Conservation (phyloP, 2,888 invertebrate genomes). For the Pseudococcus jackbeardsleyi region DNA sequence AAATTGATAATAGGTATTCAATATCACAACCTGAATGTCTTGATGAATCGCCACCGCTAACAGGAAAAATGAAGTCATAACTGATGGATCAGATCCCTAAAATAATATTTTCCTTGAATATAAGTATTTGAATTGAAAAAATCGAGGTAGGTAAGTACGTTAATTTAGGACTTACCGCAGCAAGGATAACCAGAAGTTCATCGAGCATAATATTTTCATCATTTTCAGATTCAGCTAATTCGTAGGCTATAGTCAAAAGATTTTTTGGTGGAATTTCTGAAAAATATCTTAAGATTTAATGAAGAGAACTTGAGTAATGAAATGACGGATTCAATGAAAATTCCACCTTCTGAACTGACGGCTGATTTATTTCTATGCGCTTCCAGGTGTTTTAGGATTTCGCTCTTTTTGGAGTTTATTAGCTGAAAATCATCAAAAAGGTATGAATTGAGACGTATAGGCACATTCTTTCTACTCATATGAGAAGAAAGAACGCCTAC, state of each 20-base stretch:
- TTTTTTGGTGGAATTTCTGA: background rate
- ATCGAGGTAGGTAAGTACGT: too few relatives aligned
- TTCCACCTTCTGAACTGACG: too few relatives aligned
- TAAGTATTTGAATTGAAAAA: too few relatives aligned
- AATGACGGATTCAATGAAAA: too few relatives aligned
- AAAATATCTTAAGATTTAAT: too few relatives aligned
- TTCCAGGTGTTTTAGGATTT: too few relatives aligned
- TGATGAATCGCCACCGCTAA: constrained; percentile 66
- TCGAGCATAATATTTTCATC: constrained; percentile 48
- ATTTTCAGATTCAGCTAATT: background rate
- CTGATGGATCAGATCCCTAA: background rate
- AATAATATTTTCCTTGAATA: background rate
- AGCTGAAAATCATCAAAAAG: too few relatives aligned
- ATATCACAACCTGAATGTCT: constrained; percentile 68
- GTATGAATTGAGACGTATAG: too few relatives aligned
- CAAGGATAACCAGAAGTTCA: constrained; percentile 66
- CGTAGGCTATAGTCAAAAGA: background rate
- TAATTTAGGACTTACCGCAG: constrained; percentile 63
- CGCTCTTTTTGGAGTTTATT: too few relatives aligned
- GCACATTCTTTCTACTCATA: too few relatives aligned
- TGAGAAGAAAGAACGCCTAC: background rate
- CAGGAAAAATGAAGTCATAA: background rate
- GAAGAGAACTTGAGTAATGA: background rate
- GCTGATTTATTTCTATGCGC: too few relatives aligned
- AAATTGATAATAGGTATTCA: background rate